These are phyloP conservation scores for Rhynchophorus ferrugineus DNA, from an alignment of 1,140 invertebrate species.

Conservation along the genomic window DNA sequence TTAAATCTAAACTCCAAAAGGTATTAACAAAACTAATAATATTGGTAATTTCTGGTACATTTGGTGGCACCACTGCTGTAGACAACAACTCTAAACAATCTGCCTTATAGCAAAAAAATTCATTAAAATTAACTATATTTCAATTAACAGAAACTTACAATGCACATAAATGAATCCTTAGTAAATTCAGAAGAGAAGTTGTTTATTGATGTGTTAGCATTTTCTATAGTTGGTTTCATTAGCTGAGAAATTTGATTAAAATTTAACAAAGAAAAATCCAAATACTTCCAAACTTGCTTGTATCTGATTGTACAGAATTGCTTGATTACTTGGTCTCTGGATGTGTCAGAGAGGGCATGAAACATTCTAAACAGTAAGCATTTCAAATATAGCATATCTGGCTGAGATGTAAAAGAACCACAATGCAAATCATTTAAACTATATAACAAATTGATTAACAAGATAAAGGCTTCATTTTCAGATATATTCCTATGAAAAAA, in stretches of 20 bases:
- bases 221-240: conserved; percentile 5
- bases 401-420: conserved; percentile 9
- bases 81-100: conserved; percentile 2
- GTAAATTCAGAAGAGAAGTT: neutral
- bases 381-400: conserved; percentile 7
- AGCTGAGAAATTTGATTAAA: neutral
- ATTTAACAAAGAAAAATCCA: conserved; percentile 3
- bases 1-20: conserved; percentile 3
- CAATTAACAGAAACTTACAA: conserved; percentile 12
- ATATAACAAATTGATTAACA: conserved; percentile 12
- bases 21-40: neutral
- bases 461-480: neutral
- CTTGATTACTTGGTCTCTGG: conserved; percentile 9
- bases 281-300: conserved; percentile 10
- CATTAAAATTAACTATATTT: neutral
- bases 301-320: conserved; percentile 2
- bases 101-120: neutral
- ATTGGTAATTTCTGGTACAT: neutral
- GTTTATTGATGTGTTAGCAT: neutral
- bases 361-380: conserved; percentile 9
- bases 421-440: neutral
- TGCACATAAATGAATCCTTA: conserved; percentile 4
- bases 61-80: neutral
- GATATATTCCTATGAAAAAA: conserved; percentile 10
- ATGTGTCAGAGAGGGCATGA: conserved; percentile 1